These are phyloP conservation scores for Pachliopta kotzebuea DNA, from an alignment of 2,888 invertebrate genomes.

Conservation along the genomic window DNA sequence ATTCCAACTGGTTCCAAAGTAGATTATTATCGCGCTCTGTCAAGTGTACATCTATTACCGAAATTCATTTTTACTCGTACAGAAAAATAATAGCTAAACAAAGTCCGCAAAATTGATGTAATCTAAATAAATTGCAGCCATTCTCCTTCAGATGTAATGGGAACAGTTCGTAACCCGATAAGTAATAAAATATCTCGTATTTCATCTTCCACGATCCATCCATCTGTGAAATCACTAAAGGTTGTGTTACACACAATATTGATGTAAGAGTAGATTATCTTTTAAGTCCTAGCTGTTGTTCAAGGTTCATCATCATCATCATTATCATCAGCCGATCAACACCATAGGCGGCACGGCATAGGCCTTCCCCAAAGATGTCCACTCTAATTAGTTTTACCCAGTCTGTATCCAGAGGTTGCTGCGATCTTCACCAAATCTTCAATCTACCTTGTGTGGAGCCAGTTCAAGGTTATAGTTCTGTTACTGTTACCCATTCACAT, in stretches of 20 bases:
- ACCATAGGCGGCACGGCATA: too few species aligned
- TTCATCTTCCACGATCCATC: conserved; percentile 28
- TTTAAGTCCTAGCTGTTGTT: not conserved
- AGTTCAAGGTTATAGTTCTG: too few species aligned
- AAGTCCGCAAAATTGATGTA: conserved; percentile 25
- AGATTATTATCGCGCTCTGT: conserved; percentile 11
- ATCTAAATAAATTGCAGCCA: conserved; percentile 29
- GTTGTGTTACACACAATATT: conserved; percentile 15
- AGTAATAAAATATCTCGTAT: conserved; percentile 29
- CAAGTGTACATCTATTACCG: not conserved
- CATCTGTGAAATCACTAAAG: conserved; percentile 24
- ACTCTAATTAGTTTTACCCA: too few species aligned
- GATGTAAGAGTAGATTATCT: not conserved
- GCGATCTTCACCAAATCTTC: too few species aligned
- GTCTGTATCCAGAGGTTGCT: too few species aligned
- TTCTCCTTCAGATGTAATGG: conserved; percentile 25
- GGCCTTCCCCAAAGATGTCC: too few species aligned
- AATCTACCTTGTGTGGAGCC: too few species aligned
- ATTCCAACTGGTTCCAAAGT: not conserved
- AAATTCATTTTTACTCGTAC: conserved; percentile 9
- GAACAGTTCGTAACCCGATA: conserved; percentile 26
- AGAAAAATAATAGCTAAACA: conserved; percentile 22
- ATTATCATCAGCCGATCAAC: too few species aligned
- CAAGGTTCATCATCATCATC: too few species aligned
- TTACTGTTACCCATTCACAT: too few species aligned